Evolutionary conservation across 2,797 vertebrate genomes (phyloP).

Genomic region (Gymnothorax reevesii): DNA sequence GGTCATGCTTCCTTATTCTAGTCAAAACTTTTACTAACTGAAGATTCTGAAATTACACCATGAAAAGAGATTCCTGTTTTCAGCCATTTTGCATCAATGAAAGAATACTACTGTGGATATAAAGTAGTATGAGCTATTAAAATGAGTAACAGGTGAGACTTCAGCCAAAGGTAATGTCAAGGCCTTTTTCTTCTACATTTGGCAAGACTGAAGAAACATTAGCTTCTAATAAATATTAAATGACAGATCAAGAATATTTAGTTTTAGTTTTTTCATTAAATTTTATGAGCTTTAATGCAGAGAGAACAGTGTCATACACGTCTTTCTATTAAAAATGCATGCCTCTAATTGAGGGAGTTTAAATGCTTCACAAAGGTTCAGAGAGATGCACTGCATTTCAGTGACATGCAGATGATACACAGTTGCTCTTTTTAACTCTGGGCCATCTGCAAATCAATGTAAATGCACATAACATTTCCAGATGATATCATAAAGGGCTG

Average conservation of each 20-base stretch:
- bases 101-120: background rate
- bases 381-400: background rate
- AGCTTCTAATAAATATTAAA: background rate
- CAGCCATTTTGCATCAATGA: background rate
- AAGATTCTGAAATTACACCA: too few relatives aligned
- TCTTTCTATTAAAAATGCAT: background rate
- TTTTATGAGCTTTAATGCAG: background rate
- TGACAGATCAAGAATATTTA: background rate
- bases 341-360: background rate
- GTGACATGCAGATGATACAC: background rate
- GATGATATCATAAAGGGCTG: background rate
- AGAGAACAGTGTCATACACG: background rate
- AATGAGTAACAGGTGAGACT: background rate
- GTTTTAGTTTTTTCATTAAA: background rate
- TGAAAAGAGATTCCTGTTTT: too few relatives aligned
- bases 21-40: too few relatives aligned
- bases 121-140: background rate
- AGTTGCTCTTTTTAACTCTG: background rate
- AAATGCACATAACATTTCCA: background rate
- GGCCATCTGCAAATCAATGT: background rate
- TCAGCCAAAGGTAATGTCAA: background rate
- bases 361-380: background rate
- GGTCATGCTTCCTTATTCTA: too few relatives aligned
- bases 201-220: background rate
- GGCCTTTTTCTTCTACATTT: background rate